These are phyloP conservation scores for Venustaconcha ellipsiformis DNA, from an alignment of 1,140 invertebrate species.

Conservation along the genomic window DNA sequence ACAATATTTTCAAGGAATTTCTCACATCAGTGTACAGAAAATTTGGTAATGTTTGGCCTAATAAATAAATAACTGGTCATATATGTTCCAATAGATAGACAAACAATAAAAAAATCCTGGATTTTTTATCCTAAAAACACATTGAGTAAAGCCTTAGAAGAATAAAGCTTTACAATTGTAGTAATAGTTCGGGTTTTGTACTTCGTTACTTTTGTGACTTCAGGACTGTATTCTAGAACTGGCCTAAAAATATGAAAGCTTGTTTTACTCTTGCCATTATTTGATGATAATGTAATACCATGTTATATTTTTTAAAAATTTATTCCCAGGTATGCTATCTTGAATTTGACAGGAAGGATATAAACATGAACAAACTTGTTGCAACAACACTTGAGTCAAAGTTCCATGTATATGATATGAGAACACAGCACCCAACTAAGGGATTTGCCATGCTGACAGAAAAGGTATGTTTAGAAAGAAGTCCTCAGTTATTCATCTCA, in stretches of 20 bases:
- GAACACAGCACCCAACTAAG: constrained; percentile 87
- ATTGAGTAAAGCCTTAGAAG: no score
- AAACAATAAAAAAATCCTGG: no score
- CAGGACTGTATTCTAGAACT: neutral
- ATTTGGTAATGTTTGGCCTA: no score
- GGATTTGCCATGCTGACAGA: constrained; percentile 86
- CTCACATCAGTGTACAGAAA: no score
- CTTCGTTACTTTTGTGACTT: neutral
- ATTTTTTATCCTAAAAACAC: no score
- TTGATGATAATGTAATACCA: neutral
- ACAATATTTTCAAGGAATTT: no score
- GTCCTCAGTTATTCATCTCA: no score
- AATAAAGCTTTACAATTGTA: no score
- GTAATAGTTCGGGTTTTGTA: no score
- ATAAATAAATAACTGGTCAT: no score
- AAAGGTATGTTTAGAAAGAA: constrained; percentile 71
- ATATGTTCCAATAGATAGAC: no score
- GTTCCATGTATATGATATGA: constrained; percentile 89
- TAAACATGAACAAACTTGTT: constrained; percentile 94
- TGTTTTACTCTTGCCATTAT: neutral
- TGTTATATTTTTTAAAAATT: constrained; percentile 6
- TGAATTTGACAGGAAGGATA: constrained; percentile 95
- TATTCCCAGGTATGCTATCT: constrained; percentile 80
- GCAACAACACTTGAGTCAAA: constrained; percentile 94
- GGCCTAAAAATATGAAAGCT: neutral